Evolutionary conservation across 2,797 vertebrate species (phyloP), one percentile per base, ranked within the genome.

Genomic region (Pangasius larnaudii): DNA sequence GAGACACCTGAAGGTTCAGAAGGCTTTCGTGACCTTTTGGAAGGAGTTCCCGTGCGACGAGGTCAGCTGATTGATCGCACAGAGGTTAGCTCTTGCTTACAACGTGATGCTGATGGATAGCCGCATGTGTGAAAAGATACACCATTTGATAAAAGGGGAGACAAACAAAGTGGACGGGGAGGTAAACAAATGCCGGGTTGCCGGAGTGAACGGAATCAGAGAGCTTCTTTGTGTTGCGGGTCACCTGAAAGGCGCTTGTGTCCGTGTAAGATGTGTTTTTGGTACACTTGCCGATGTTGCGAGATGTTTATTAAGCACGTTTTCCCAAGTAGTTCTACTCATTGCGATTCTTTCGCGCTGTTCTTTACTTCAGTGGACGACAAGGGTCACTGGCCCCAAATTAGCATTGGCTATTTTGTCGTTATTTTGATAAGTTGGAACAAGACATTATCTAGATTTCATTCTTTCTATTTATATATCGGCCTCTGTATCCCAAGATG

Each of bases 111-210:
- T 89, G 92, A 93, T 91, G 82, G 92, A 90, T 79, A 89, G 90
- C 91, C 86, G 88, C 93, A 93, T 93, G 93, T 91, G 93, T 81
- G 87, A 71, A 91, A 86, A 94, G 94, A 94, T 93, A 86, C 90
- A 87, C 90, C 22, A 27, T 42, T 80, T 82, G 94, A 95, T 94
- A 93, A 88, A 89, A 90, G 72, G 88, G 72, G 88, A 87, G 72
- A 89, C 90, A 88, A 89, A 90, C 61, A 71, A 59, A 22, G 65
- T 10, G 63, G 46, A 33, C 2, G 5, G 16, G 42, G 16, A 33
- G 1, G 46, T 69, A 85, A 90, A 91, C 81, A 88, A 72, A 85
- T 46, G 33, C 3, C 30, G 18, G 30, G 59, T 61, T 27, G 36
- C 81, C 53, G 61, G 80, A 85, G 91, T 79, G 72, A 80, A 87